Conservation (phyloP, 2,113 vertebrate genomes). For the Phalacrocorax aristotelis region DNA sequence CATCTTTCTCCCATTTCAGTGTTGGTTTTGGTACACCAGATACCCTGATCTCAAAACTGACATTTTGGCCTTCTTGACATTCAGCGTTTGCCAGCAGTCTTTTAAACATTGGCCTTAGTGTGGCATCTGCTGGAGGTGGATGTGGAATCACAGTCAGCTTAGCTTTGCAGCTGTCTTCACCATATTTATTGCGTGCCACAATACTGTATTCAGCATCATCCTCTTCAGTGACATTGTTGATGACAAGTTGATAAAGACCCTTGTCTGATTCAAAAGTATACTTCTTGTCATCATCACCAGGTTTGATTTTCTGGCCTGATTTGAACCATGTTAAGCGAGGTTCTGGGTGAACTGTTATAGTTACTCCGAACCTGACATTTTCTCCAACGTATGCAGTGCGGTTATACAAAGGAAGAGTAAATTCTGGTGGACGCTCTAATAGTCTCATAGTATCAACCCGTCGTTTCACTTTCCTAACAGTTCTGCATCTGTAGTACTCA, state of each 20-base stretch:
- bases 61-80: conserved; percentile 91
- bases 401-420: conserved; percentile 93
- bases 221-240: conserved; percentile 82
- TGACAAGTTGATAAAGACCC: conserved; percentile 92
- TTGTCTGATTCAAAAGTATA: conserved; percentile 93
- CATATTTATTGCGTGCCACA: conserved; percentile 90
- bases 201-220: conserved; percentile 95
- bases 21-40: conserved; percentile 86
- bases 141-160: conserved; percentile 88
- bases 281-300: conserved; percentile 89
- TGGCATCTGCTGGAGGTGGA: conserved; percentile 88
- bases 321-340: conserved; percentile 95
- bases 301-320: conserved; percentile 94
- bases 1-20: conserved; percentile 97
- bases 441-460: conserved; percentile 91
- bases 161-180: conserved; percentile 97
- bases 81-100: conserved; percentile 94
- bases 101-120: conserved; percentile 98
- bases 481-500: conserved; percentile 87
- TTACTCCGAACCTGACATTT: conserved; percentile 90
- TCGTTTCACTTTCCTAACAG: conserved; percentile 90
- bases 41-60: conserved; percentile 95
- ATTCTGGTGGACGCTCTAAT: conserved; percentile 94
- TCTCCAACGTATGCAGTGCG: conserved; percentile 90
- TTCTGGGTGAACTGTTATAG: conserved; percentile 97